These are phyloP conservation scores for Sceliomorpha sp. DNA, from an alignment of 2,888 invertebrate species.

Conservation along the genomic window DNA sequence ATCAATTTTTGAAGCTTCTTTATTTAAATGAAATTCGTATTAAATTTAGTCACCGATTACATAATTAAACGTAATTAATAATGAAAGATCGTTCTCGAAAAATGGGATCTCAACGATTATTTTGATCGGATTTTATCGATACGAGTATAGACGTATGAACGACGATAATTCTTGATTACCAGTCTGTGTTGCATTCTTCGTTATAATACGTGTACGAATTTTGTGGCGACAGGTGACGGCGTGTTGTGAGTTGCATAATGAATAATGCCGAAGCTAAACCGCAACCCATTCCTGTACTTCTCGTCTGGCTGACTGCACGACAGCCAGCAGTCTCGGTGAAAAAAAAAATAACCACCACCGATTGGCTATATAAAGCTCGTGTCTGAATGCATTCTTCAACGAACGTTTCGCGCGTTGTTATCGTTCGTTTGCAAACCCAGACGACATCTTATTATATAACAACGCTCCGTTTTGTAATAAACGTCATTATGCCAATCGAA, in stretches of 20 bases:
- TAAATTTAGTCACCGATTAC: no score
- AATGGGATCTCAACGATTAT: no score
- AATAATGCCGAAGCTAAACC: conserved; percentile 78
- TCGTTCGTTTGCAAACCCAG: conserved; percentile 1
- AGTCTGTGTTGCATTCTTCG: conserved; percentile 9
- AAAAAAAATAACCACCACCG: conserved; percentile 72
- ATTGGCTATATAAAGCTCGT: conserved; percentile 69
- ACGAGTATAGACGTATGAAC: no score
- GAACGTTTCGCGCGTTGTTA: background rate
- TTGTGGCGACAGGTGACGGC: conserved; percentile 73
- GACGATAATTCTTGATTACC: background rate
- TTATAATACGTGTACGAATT: conserved; percentile 39
- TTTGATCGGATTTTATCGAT: no score
- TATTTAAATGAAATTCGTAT: no score
- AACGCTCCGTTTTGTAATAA: background rate
- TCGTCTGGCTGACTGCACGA: conserved; percentile 76
- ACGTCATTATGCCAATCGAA: background rate
- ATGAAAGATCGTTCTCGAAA: no score
- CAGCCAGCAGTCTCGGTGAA: conserved; percentile 69
- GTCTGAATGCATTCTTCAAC: conserved; percentile 45
- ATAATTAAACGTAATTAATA: no score
- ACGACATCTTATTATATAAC: background rate
- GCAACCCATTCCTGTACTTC: conserved; percentile 76
- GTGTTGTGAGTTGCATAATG: conserved; percentile 78
- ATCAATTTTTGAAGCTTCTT: no score